These are phyloP conservation scores for Hydrophis major DNA, from an alignment of 2,797 vertebrate species.

Conservation along the genomic window DNA sequence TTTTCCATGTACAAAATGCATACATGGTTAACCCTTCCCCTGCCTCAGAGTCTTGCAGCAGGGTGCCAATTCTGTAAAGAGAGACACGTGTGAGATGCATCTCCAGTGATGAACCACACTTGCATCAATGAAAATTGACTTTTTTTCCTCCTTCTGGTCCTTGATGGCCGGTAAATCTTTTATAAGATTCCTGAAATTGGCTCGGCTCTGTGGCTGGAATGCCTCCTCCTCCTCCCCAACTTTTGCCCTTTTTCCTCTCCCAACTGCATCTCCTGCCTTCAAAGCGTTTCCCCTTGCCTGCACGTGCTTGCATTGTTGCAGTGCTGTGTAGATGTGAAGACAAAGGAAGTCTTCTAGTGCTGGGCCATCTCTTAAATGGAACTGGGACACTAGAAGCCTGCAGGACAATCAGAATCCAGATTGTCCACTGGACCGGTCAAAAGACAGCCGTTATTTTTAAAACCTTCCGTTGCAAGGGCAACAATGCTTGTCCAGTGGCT, in stretches of 20 bases:
- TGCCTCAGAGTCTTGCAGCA: conserved; percentile 25
- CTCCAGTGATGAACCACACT: conserved; percentile 41
- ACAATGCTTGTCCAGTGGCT: not conserved
- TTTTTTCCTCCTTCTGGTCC: conserved; percentile 43
- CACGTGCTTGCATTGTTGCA: not conserved
- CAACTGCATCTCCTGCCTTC: not conserved
- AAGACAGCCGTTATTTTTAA: not conserved
- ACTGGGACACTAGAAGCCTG: not conserved
- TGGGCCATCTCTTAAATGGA: not conserved
- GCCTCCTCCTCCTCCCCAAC: not conserved
- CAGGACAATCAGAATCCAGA: not conserved
- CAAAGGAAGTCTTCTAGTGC: not conserved
- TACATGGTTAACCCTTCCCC: conserved; percentile 30
- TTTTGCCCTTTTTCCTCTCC: not conserved
- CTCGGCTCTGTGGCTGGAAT: conserved; percentile 38
- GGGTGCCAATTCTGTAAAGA: conserved; percentile 25
- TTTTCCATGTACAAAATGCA: not conserved
- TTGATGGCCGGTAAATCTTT: conserved; percentile 61
- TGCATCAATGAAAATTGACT: conserved; percentile 56
- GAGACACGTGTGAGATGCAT: conserved; percentile 32
- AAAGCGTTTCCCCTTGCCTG: not conserved
- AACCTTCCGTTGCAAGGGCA: not conserved
- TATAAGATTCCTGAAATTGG: conserved; percentile 57
- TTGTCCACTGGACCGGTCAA: not conserved
- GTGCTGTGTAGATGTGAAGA: not conserved